A percentile compares a stretch with the other conserved stretches of the same genome.
phyloP scores from a whole-genome alignment of 2,888 invertebrate genomes.

The Eulithis prunata region DNA sequence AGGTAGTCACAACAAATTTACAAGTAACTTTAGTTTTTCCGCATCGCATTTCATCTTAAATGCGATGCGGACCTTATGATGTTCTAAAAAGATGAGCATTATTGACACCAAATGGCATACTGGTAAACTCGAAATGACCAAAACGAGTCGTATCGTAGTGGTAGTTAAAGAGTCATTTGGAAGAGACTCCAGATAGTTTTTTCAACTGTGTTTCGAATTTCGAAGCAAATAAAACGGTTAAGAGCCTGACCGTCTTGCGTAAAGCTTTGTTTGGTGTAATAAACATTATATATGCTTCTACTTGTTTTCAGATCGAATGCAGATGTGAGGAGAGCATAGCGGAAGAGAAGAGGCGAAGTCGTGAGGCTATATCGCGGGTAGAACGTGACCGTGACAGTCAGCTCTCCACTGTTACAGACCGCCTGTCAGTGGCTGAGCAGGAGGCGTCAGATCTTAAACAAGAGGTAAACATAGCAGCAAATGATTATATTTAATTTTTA shows the following conservation, averaged over 20 bases:
- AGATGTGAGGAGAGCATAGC: constrained; percentile 89
- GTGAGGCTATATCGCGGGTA: constrained; percentile 91
- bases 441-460: constrained; percentile 81
- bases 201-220: background rate
- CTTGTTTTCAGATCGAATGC: constrained; percentile 86
- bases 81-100: background rate
- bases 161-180: background rate
- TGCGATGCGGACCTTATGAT: too few species aligned
- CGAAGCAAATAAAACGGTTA: too few species aligned
- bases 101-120: background rate
- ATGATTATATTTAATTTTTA: background rate
- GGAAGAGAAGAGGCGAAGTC: constrained; percentile 93
- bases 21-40: background rate
- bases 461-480: constrained; percentile 59
- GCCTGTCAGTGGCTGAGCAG: constrained; percentile 78
- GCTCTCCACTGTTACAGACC: constrained; percentile 70
- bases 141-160: background rate
- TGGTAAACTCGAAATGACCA: background rate
- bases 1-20: constrained; percentile 62
- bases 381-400: constrained; percentile 90
- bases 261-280: too few species aligned
- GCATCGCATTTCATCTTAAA: too few species aligned
- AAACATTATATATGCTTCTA: too few species aligned
- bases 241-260: too few species aligned
- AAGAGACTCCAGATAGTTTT: background rate